Conservation (phyloP, 2,113 vertebrate genomes). For the Barbus barbus region DNA sequence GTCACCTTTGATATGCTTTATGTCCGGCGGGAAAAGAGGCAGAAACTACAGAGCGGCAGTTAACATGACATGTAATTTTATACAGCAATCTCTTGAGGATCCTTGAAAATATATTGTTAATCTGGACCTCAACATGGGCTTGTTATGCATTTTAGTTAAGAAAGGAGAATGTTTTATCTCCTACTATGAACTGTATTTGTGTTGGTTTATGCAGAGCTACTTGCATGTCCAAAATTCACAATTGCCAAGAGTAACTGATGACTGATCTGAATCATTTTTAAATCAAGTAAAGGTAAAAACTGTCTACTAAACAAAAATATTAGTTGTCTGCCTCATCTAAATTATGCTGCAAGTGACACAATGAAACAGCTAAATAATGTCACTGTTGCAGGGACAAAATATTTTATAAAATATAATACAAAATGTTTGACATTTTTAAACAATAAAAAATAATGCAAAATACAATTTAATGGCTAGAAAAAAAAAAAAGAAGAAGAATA, state of each 20-base stretch:
- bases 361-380: too few species aligned
- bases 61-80: background rate
- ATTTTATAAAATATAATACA: background rate
- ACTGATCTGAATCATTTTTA: background rate
- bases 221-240: background rate
- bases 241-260: background rate
- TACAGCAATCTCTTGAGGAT: background rate
- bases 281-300: background rate
- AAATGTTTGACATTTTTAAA: too few species aligned
- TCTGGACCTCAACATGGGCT: background rate
- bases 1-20: slow-evolving; percentile 28
- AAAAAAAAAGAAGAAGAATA: too few species aligned
- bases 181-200: background rate
- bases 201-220: background rate
- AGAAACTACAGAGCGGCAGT: background rate
- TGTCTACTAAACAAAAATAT: background rate
- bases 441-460: background rate
- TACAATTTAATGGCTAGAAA: background rate
- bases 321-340: background rate
- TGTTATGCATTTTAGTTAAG: background rate
- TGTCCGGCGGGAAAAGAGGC: background rate
- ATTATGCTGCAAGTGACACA: background rate
- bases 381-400: background rate
- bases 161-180: background rate
- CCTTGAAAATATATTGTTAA: background rate